phyloP scores from a whole-genome alignment of 2,888 invertebrate species.

The Sesia apiformis region DNA sequence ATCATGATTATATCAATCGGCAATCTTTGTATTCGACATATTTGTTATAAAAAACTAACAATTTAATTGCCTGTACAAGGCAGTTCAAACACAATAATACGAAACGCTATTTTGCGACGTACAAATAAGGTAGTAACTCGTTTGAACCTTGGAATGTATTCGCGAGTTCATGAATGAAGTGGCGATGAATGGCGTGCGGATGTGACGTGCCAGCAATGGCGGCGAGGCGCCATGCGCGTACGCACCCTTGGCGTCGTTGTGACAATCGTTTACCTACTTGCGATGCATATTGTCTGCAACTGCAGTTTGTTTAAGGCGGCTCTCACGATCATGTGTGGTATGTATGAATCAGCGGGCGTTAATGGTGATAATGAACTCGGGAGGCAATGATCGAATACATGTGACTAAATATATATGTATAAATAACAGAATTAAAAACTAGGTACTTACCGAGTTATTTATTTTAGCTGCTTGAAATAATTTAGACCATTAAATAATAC shows the following conservation, averaged over 20 bases:
- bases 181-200: conserved; percentile 46
- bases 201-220: conserved; percentile 41
- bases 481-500: too few species aligned
- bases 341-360: conserved; percentile 12
- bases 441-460: too few species aligned
- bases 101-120: not conserved
- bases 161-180: conserved; percentile 50
- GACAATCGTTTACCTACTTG: conserved; percentile 25
- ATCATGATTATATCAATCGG: not conserved
- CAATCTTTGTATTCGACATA: not conserved
- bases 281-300: conserved; percentile 22
- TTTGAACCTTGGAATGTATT: not conserved
- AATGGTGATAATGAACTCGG: not conserved
- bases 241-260: conserved; percentile 27
- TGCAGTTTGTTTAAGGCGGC: conserved; percentile 28
- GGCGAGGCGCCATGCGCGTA: conserved; percentile 37
- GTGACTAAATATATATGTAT: too few species aligned
- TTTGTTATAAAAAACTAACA: not conserved
- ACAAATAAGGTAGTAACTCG: not conserved
- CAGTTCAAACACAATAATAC: not conserved
- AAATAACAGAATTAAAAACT: too few species aligned
- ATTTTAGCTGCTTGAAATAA: too few species aligned
- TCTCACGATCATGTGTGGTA: conserved; percentile 4
- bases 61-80: not conserved
- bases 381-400: too few species aligned